phyloP scores from a whole-genome alignment of 1,140 invertebrate species.

The Trigoniulus corallinus region DNA sequence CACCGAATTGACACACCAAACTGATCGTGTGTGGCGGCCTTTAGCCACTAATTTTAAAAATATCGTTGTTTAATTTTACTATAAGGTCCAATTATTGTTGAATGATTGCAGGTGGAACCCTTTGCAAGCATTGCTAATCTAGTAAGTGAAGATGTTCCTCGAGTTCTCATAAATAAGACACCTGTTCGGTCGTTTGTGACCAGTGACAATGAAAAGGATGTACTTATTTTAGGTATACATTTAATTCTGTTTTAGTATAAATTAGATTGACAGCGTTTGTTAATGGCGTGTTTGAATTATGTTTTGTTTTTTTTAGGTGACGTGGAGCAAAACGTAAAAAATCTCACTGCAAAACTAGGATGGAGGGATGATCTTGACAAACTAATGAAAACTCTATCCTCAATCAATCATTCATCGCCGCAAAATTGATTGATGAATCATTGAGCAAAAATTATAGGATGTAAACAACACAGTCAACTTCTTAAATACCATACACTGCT shows the following conservation, averaged over 20 bases:
- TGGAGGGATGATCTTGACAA: background rate
- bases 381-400: too few species aligned
- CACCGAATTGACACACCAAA: too few species aligned
- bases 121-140: slow-evolving; percentile 28
- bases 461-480: too few species aligned
- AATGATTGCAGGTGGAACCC: slow-evolving; percentile 25
- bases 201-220: slow-evolving; percentile 19
- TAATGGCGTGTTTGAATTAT: background rate
- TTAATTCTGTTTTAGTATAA: background rate
- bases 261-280: background rate
- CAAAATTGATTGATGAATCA: too few species aligned
- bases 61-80: too few species aligned
- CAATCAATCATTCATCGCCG: too few species aligned
- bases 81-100: background rate
- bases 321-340: background rate
- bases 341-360: background rate
- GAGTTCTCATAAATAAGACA: slow-evolving; percentile 25
- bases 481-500: too few species aligned
- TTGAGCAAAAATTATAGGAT: too few species aligned
- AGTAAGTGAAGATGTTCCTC: slow-evolving; percentile 19
- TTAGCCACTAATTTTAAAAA: too few species aligned
- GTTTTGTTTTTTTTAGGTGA: background rate
- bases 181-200: slow-evolving; percentile 25
- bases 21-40: too few species aligned
- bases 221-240: background rate